phyloP scores from a whole-genome alignment of 2,113 vertebrate genomes.

The Melanerpes formicivorus region DNA sequence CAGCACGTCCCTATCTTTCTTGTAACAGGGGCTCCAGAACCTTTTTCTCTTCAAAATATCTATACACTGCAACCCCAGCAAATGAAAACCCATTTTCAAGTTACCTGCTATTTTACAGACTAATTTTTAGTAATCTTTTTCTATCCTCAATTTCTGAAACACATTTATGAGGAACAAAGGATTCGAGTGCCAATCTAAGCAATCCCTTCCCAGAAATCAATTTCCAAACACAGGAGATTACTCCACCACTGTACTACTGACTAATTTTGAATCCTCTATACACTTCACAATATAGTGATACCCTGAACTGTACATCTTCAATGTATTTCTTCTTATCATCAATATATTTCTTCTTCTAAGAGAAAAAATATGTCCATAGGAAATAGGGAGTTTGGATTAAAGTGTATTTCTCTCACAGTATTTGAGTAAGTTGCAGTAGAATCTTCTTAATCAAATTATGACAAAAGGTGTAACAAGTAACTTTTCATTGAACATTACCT shows the following conservation, averaged over 20 bases:
- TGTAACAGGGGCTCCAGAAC: not conserved
- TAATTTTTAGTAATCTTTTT: not conserved
- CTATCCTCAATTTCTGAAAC: not conserved
- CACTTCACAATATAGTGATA: not conserved
- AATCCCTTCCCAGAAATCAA: slow-evolving; percentile 5
- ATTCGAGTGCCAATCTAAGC: not conserved
- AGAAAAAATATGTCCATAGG: not conserved
- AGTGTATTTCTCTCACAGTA: not conserved
- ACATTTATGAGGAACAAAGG: not conserved
- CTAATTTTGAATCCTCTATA: not conserved
- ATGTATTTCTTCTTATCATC: too few relatives aligned
- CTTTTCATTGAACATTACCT: not conserved
- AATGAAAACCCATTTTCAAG: not conserved
- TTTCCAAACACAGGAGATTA: not conserved
- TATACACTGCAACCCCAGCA: not conserved
- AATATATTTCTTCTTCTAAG: not conserved
- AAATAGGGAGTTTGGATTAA: not conserved
- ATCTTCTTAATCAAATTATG: not conserved
- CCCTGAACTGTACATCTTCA: too few relatives aligned
- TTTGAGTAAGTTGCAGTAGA: not conserved
- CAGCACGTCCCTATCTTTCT: too few relatives aligned
- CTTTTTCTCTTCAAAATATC: not conserved
- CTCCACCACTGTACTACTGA: not conserved
- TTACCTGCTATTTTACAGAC: not conserved
- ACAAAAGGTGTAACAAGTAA: not conserved